Evolutionary conservation across 2,888 invertebrate species (phyloP).

Genomic region (Nomada flava): DNA sequence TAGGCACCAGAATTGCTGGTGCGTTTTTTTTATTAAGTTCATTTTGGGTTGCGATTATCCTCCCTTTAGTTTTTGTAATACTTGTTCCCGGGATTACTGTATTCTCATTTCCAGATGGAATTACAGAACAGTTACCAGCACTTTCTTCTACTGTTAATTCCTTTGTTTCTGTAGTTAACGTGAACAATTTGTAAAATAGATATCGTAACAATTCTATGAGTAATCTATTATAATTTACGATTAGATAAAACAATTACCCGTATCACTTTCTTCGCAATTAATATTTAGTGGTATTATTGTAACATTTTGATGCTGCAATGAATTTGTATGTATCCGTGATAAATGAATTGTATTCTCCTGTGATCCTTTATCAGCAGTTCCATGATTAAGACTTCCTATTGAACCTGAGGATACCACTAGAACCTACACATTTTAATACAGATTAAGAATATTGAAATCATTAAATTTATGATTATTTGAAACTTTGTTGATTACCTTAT

Average conservation of each 20-base stretch:
- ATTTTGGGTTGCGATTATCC: slow-evolving; percentile 51
- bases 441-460: background rate
- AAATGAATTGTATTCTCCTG: slow-evolving; percentile 47
- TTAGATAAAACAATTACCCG: slow-evolving; percentile 55
- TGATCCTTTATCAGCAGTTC: slow-evolving; percentile 33
- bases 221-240: background rate
- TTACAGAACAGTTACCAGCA: slow-evolving; percentile 18
- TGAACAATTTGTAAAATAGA: slow-evolving; percentile 4
- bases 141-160: slow-evolving; percentile 36
- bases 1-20: slow-evolving; percentile 44
- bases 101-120: slow-evolving; percentile 42
- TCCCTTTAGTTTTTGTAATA: slow-evolving; percentile 53
- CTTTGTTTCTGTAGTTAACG: slow-evolving; percentile 44
- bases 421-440: slow-evolving; percentile 49
- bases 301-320: slow-evolving; percentile 55
- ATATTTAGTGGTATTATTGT: slow-evolving; percentile 60
- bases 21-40: slow-evolving; percentile 62
- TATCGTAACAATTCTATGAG: background rate
- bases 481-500: slow-evolving; percentile 57
- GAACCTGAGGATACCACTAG: slow-evolving; percentile 66
- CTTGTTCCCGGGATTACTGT: slow-evolving; percentile 44
- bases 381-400: slow-evolving; percentile 50
- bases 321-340: slow-evolving; percentile 41
- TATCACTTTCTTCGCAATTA: slow-evolving; percentile 43
- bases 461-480: background rate